Evolutionary conservation across 2,888 invertebrate genomes (phyloP).

Genomic region (Keiferia lycopersicella): DNA sequence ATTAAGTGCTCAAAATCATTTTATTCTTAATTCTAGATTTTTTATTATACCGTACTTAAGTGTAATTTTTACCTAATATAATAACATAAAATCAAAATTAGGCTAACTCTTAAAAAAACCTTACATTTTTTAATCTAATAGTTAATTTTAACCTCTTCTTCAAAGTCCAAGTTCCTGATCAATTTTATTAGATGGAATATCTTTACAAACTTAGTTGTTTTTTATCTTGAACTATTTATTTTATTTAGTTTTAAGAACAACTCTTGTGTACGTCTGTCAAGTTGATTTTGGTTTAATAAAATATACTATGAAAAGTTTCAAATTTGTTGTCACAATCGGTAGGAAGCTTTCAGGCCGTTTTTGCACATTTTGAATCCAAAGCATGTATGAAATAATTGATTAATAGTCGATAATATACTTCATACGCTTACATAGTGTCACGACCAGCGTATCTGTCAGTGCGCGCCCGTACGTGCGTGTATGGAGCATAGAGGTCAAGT

Average conservation of each 20-base stretch:
- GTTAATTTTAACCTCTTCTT: neutral
- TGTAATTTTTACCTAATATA: slow-evolving; percentile 16
- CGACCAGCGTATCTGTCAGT: too few relatives aligned
- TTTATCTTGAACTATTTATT: slow-evolving; percentile 39
- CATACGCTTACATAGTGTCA: too few relatives aligned
- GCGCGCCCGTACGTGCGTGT: too few relatives aligned
- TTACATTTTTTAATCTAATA: neutral
- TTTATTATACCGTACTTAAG: slow-evolving; percentile 22
- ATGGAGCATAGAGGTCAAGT: too few relatives aligned
- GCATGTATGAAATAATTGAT: slow-evolving; percentile 72
- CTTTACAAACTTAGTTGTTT: neutral
- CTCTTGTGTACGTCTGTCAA: slow-evolving; percentile 46
- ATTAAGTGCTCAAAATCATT: slow-evolving; percentile 24
- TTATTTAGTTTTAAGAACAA: slow-evolving; percentile 43
- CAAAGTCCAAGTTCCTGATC: neutral
- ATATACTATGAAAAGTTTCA: slow-evolving; percentile 48
- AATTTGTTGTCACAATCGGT: slow-evolving; percentile 68
- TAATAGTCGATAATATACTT: slow-evolving; percentile 21
- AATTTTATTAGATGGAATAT: neutral
- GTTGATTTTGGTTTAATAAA: slow-evolving; percentile 57
- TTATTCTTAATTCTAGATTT: slow-evolving; percentile 10
- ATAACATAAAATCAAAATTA: slow-evolving; percentile 16
- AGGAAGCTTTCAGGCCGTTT: slow-evolving; percentile 72
- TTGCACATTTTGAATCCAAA: slow-evolving; percentile 37
- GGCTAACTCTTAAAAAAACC: neutral